These are phyloP conservation scores for Orthosia gracilis DNA, from an alignment of 2,888 invertebrate genomes.

Conservation along the genomic window DNA sequence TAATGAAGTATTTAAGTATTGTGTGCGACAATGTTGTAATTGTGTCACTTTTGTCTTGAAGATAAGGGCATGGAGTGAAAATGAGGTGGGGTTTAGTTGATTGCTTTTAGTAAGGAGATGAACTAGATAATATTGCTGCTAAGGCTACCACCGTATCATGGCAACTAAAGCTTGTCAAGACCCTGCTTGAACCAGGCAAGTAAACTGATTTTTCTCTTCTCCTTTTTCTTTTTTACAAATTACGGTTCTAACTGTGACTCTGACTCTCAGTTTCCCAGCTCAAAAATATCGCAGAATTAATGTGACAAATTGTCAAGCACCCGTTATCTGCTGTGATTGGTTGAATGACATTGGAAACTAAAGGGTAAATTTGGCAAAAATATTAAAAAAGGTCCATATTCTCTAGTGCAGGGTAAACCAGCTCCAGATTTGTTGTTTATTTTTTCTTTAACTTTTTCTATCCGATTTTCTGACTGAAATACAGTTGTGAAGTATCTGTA, in stretches of 20 bases:
- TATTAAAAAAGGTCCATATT: too few species aligned
- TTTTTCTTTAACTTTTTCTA: too few species aligned
- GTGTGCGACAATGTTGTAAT: slow-evolving; percentile 50
- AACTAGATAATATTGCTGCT: background rate
- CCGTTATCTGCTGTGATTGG: too few species aligned
- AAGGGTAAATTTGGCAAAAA: too few species aligned
- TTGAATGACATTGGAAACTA: too few species aligned
- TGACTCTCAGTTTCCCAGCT: too few species aligned
- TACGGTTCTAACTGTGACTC: background rate
- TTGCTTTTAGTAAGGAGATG: slow-evolving; percentile 18
- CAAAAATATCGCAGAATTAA: too few species aligned
- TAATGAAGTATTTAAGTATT: slow-evolving; percentile 48
- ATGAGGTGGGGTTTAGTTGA: slow-evolving; percentile 12
- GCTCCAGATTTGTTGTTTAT: too few species aligned
- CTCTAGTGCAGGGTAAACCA: too few species aligned
- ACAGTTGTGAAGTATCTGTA: background rate
- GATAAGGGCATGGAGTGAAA: slow-evolving; percentile 15
- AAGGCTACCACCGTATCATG: background rate
- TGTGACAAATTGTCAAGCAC: too few species aligned
- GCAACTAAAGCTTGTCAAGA: background rate
- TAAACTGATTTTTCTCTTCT: too few species aligned
- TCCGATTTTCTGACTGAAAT: background rate
- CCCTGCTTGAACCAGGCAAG: background rate
- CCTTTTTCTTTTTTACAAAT: background rate
- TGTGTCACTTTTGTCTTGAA: slow-evolving; percentile 51